These are phyloP conservation scores for Brachyalestes nurse DNA, from an alignment of 2,797 vertebrate species.

Conservation along the genomic window DNA sequence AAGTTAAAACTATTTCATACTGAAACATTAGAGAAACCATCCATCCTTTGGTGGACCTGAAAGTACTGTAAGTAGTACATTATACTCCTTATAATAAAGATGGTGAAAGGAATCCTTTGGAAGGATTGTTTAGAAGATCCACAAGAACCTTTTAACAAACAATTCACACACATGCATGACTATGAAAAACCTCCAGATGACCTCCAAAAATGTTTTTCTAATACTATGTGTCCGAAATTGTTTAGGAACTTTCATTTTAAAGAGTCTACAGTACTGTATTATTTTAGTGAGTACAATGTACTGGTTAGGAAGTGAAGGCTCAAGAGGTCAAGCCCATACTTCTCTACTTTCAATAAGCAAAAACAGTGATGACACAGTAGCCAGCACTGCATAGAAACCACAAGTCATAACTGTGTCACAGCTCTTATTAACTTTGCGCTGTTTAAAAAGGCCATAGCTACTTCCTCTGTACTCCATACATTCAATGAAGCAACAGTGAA, in stretches of 20 bases:
- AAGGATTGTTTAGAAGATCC: not conserved
- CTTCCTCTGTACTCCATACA: not conserved
- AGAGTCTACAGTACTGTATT: not conserved
- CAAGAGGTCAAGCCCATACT: constrained; percentile 33
- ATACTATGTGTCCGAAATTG: not conserved
- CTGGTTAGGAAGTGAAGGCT: constrained; percentile 46
- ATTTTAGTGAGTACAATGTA: constrained; percentile 7
- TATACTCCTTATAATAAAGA: not conserved
- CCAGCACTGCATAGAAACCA: constrained; percentile 14
- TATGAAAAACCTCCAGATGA: not conserved
- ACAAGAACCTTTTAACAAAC: not conserved
- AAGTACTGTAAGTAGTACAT: not conserved
- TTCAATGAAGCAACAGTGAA: constrained; percentile 27
- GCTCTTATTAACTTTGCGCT: not conserved
- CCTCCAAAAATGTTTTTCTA: not conserved
- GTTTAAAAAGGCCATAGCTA: constrained; percentile 21
- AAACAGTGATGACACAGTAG: constrained; percentile 2
- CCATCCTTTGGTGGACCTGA: not conserved
- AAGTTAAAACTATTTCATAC: not conserved
- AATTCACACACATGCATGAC: not conserved
- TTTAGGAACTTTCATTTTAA: not conserved
- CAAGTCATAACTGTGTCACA: not conserved
- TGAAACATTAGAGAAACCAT: not conserved
- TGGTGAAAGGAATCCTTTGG: not conserved
- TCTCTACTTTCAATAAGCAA: constrained; percentile 28